Evolutionary conservation across 2,888 invertebrate species (phyloP), one percentile per base, ranked within the genome.

Genomic region (Drosophila prolongata): DNA sequence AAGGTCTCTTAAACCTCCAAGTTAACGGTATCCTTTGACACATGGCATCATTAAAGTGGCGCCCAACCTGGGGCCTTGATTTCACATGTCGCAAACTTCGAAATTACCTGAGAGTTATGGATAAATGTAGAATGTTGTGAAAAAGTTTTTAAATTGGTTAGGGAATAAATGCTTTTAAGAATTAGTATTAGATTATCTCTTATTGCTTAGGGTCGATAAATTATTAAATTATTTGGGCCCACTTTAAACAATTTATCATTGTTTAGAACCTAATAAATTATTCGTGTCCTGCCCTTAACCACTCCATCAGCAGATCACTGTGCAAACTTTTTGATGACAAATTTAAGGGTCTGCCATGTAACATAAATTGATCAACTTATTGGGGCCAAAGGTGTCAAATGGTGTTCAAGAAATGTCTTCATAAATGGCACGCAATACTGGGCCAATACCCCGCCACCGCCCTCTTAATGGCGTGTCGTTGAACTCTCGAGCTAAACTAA

Each of bases 361-460:
- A 24, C 71, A 69, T 73, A 73, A 76, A 83, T 71, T 77, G 75
- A 66, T 65, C 58, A 86, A 80, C 66, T 75, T 79, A 77, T 80
- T 64, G 65, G 60, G 69, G 75, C 75, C 53, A 81, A 81, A 72
- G 74, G 84, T 86, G 80, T 78, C 80, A 86, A 80, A 71, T 80
- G 67, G 75, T 65, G 65, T 50, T 67, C 64, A 68, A 78, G 70
- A 34, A 76, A 73, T 76, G 54, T 69, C 76, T 75, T 78, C 53
- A 80, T 78, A 75, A 69, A 68, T 67, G 83, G 44, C 80, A 81
- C 80, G 80, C 86, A 86, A 85, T 75, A 55, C 62, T 47, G 54
- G 47, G 74, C 60, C 56, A 56, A 70, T 52, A 55, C 53, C 42
- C 57, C 61, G 38, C 43, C 54, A 47, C 46, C 30, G 16, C 16